Percentiles rank a stretch among this genome's conserved stretches.
Conservation (phyloP, 1,140 invertebrate species). For the Anastatus disparis region DNA sequence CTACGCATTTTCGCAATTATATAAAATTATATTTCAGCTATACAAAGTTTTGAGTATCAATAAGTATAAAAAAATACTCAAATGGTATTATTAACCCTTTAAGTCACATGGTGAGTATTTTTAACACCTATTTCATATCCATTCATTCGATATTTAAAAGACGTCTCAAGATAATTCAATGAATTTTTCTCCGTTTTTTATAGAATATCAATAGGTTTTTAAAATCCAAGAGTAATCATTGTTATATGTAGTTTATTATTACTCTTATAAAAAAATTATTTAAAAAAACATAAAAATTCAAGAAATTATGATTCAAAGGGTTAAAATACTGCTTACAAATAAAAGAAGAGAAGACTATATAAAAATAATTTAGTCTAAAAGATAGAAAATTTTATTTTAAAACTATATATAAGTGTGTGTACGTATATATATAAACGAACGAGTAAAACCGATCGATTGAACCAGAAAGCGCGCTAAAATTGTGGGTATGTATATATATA, state of each 20-base stretch:
- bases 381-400: constrained; percentile 10
- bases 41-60: too few species aligned
- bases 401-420: constrained; percentile 36
- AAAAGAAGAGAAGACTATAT: constrained; percentile 25
- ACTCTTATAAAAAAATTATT: too few species aligned
- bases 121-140: too few species aligned
- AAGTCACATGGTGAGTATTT: too few species aligned
- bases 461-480: background rate
- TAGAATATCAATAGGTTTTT: too few species aligned
- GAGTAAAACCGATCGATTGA: constrained; percentile 12
- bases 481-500: background rate
- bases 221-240: too few species aligned
- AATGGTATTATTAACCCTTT: too few species aligned
- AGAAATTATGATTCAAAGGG: background rate
- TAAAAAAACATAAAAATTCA: background rate
- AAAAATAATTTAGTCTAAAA: background rate
- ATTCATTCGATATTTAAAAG: too few species aligned
- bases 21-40: background rate
- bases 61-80: background rate
- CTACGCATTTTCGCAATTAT: background rate
- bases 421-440: constrained; percentile 22
- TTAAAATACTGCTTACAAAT: background rate
- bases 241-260: too few species aligned
- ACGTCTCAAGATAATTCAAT: too few species aligned
- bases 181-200: too few species aligned